A percentile compares a stretch with the other conserved stretches of the same genome.
phyloP scores from a whole-genome alignment of 2,888 invertebrate species.

The Thymelicus acteon region DNA sequence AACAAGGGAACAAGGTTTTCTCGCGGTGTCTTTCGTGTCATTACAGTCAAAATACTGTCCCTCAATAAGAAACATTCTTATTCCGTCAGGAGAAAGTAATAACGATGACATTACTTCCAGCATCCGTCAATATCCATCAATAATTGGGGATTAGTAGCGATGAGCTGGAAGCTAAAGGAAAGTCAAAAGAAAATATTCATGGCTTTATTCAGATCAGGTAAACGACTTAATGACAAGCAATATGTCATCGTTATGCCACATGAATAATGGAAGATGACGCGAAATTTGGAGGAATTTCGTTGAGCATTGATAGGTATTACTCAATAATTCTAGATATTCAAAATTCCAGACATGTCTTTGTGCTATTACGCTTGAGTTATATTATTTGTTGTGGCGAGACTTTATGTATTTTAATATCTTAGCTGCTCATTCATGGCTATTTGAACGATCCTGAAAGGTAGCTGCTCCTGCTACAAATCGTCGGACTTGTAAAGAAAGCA shows the following conservation, averaged over 20 bases:
- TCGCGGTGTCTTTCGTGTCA: neutral
- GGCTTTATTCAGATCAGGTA: slow-evolving; percentile 58
- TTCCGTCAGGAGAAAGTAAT: neutral
- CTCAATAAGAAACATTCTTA: too few relatives aligned
- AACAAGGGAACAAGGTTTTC: too few relatives aligned
- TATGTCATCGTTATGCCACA: slow-evolving; percentile 64
- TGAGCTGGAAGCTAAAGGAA: slow-evolving; percentile 49
- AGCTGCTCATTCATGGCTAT: too few relatives aligned
- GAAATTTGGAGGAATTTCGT: slow-evolving; percentile 38
- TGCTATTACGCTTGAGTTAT: neutral
- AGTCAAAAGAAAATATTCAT: slow-evolving; percentile 55
- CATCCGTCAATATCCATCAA: slow-evolving; percentile 40
- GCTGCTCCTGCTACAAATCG: too few relatives aligned
- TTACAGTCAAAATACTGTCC: neutral
- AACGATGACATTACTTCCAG: slow-evolving; percentile 14
- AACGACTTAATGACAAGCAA: slow-evolving; percentile 63
- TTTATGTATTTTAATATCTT: too few relatives aligned
- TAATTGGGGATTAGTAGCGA: slow-evolving; percentile 38
- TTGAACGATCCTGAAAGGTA: too few relatives aligned
- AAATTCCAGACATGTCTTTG: neutral
- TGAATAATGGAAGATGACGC: slow-evolving; percentile 65
- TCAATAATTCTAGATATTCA: slow-evolving; percentile 25
- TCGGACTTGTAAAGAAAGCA: too few relatives aligned
- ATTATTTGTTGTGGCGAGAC: neutral
- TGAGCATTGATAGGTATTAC: slow-evolving; percentile 39